A percentile compares a stretch with the other conserved stretches of the same genome.
These are phyloP conservation scores for Triplophysa rosa DNA, from an alignment of 2,113 vertebrate genomes.

Conservation along the genomic window DNA sequence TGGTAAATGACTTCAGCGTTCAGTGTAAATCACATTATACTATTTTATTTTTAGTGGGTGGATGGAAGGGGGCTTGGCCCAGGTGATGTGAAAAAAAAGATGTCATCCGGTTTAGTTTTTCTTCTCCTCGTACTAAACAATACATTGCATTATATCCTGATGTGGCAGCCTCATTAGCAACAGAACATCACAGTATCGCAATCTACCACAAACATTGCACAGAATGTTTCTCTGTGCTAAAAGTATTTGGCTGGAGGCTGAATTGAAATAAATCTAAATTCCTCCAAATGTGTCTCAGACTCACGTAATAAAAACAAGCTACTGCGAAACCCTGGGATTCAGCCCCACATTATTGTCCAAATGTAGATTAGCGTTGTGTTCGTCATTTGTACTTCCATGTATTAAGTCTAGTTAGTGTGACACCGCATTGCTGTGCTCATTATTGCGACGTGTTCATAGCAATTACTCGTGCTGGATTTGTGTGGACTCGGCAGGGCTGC, in stretches of 20 bases:
- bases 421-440: neutral
- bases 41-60: no score
- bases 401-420: slow-evolving; percentile 26
- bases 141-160: neutral
- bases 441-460: slow-evolving; percentile 19
- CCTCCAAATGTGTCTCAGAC: neutral
- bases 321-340: neutral
- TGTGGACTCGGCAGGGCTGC: slow-evolving; percentile 24
- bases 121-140: neutral
- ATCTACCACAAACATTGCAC: neutral
- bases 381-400: slow-evolving; percentile 11
- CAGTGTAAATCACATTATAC: no score
- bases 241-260: slow-evolving; percentile 18
- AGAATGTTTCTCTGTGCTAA: slow-evolving; percentile 1
- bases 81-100: no score
- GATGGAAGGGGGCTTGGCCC: no score
- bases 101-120: neutral
- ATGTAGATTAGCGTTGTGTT: neutral
- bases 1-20: no score
- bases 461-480: slow-evolving; percentile 16
- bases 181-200: neutral
- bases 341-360: neutral
- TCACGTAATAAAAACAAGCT: neutral
- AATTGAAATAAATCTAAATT: slow-evolving; percentile 2
- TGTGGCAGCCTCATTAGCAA: neutral